Percentiles rank a stretch among this genome's conserved stretches.
Conservation (phyloP, 1,140 invertebrate species). For the Araneus ventricosus region DNA sequence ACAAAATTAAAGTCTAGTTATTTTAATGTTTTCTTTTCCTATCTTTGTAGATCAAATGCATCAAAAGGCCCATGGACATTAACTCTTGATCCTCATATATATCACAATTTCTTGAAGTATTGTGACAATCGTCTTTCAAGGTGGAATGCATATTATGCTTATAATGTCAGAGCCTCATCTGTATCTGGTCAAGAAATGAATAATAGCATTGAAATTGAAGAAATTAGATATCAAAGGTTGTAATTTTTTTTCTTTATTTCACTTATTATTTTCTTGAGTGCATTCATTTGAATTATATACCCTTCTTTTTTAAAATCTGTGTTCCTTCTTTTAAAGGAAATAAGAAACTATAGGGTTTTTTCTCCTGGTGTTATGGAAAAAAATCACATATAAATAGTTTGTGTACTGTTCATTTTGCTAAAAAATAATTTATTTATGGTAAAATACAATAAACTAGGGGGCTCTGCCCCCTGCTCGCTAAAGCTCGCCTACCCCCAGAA, state of each 20-base stretch:
- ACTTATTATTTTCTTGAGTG: too few species aligned
- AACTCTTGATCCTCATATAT: slow-evolving; percentile 86
- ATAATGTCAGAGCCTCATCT: slow-evolving; percentile 84
- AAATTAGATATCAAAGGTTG: slow-evolving; percentile 85
- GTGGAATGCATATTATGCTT: slow-evolving; percentile 91
- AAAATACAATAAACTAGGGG: too few species aligned
- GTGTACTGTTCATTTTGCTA: too few species aligned
- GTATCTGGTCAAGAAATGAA: slow-evolving; percentile 84
- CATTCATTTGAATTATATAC: too few species aligned
- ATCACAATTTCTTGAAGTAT: slow-evolving; percentile 87
- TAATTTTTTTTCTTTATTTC: background rate
- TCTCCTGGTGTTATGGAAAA: too few species aligned
- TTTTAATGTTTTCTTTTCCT: background rate
- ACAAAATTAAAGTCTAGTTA: background rate
- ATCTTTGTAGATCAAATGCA: slow-evolving; percentile 46
- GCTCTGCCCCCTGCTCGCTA: too few species aligned
- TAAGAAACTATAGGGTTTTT: too few species aligned
- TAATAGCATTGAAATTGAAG: slow-evolving; percentile 88
- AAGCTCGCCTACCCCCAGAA: too few species aligned
- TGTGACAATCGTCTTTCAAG: slow-evolving; percentile 88
- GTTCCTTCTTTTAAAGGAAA: too few species aligned
- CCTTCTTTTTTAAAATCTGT: too few species aligned
- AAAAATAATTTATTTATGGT: too few species aligned
- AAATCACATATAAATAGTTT: too few species aligned
- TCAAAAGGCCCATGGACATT: slow-evolving; percentile 79